Conservation (phyloP, 2,797 vertebrate genomes). For the Pseudochirops corinnae region DNA sequence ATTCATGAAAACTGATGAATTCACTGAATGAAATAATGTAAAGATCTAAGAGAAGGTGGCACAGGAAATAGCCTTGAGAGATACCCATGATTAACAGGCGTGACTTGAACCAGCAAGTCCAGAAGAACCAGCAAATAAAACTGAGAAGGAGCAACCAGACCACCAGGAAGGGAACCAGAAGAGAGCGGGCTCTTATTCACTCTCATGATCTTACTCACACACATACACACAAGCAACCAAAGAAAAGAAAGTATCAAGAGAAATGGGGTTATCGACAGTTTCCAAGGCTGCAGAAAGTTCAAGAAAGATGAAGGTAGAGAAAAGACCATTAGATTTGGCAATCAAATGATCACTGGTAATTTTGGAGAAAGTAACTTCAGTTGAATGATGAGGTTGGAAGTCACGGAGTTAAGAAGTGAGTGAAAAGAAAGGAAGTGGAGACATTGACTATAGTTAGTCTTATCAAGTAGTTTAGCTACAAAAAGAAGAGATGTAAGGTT, state of each 20-base stretch:
- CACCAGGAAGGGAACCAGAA: not conserved
- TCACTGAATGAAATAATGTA: not conserved
- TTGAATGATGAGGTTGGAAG: not conserved
- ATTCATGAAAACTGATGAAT: not conserved
- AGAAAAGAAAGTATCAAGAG: not conserved
- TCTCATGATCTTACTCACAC: too few relatives aligned
- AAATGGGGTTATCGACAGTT: not conserved
- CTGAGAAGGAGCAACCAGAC: not conserved
- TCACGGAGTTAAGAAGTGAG: not conserved
- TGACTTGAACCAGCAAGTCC: not conserved
- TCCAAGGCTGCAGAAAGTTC: not conserved
- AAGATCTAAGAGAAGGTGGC: not conserved
- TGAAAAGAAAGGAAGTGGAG: not conserved
- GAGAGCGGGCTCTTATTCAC: too few relatives aligned
- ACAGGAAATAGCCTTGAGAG: not conserved
- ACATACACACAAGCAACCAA: not conserved
- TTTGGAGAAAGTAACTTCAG: not conserved
- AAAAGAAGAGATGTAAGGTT: not conserved
- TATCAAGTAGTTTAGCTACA: not conserved
- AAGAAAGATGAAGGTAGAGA: not conserved
- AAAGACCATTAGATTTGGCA: not conserved
- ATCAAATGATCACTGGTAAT: not conserved
- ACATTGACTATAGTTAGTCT: not conserved
- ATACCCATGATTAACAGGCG: not conserved
- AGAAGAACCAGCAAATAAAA: not conserved